These are phyloP conservation scores for Thamnophis sirtalis DNA, from an alignment of 2,113 vertebrate species.

Conservation along the genomic window DNA sequence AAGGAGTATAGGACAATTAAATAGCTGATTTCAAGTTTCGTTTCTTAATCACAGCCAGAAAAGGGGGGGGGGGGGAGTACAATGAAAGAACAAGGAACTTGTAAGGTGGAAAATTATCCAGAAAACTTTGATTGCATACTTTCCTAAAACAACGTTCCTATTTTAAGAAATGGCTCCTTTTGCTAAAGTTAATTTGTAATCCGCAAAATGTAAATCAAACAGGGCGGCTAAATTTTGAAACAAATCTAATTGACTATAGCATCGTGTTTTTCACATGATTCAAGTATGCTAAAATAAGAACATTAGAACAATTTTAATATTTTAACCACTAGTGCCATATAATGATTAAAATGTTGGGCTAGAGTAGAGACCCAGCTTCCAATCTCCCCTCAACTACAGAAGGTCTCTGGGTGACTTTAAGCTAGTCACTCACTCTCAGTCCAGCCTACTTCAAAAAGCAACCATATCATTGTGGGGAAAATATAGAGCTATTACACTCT, in stretches of 20 bases:
- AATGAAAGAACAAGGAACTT: neutral
- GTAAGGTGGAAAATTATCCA: neutral
- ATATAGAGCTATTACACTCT: neutral
- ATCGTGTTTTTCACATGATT: neutral
- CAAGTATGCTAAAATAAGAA: neutral
- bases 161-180: neutral
- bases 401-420: neutral
- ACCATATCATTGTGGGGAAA: neutral
- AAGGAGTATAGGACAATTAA: neutral
- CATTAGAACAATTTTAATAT: neutral
- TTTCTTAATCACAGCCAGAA: neutral
- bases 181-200: neutral
- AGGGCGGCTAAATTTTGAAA: neutral
- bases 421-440: neutral
- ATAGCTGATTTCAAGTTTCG: neutral
- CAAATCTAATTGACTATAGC: too few relatives aligned
- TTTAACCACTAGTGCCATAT: neutral
- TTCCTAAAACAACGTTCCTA: neutral
- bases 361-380: neutral
- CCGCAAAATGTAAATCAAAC: neutral
- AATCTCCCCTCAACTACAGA: neutral
- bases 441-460: neutral
- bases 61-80: neutral
- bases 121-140: neutral
- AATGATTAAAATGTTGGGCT: neutral